Base-by-base conservation (phyloP, 2,797 vertebrate species). In the Loris lydekkerianus region DNA sequence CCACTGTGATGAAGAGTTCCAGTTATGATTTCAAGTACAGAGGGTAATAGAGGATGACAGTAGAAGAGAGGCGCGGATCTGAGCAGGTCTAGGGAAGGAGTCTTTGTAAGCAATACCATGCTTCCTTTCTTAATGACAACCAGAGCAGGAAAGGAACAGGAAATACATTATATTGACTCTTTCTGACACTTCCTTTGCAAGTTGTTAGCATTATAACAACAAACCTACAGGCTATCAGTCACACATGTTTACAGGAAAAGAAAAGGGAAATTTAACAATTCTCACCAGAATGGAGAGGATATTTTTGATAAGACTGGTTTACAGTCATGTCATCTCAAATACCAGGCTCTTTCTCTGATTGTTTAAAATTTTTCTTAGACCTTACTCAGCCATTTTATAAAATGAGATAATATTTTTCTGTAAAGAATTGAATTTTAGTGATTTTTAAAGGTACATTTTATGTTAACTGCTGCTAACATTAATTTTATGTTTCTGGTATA, bases 371-470 rank as follows among this genome's bases (percentile, higher is more conserved):
- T 89, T 78, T 49, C 25, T 88, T 77, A 78, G 37, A 72, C 40
- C 58, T 93, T 63, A 97, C 21, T 61, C 46, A 75, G 29, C 25
- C 65, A 69, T 85, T 65, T 84, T 25, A 11, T 72, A 56, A 61
- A 75, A 56, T 14, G 3, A 1, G 18, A 17, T 20, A 56, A 82
- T 91, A 86, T 15, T 60, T 53, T 94, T 80, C 56, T 20, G 4
- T 46, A 77, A 95, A 90, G n/a, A 65, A 75, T 1, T 58, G 15
- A 82, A 13, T 92, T 69, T 81, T 31, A 34, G 49, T 84, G 15
- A 93, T 63, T 93, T 95, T 81, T 93, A 88, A 93, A 76, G 82
- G 27, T 87, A 27, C 3, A 53, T 49, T 75, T 84, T 67, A 72
- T 23, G 37, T 86, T 78, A 94, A 94, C 43, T 46, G 31, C 49